A percentile compares a stretch with the other conserved stretches of the same genome.
phyloP scores from a whole-genome alignment of 2,113 vertebrate species.

The Hemiprocne comata region DNA sequence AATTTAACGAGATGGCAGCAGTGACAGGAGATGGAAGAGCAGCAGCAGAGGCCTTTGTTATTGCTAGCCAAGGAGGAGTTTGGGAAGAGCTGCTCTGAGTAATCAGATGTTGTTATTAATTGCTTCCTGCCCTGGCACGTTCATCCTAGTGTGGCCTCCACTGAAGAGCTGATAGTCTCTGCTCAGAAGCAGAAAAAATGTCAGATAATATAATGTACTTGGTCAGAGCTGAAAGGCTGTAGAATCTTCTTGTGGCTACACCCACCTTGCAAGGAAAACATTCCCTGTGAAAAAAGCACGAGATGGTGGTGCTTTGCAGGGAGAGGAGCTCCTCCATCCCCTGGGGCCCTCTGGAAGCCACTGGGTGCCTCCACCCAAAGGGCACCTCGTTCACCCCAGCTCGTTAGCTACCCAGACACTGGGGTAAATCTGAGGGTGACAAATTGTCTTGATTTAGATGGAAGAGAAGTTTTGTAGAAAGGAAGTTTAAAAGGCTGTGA shows the following conservation, averaged over 20 bases:
- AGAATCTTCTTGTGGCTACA: not conserved
- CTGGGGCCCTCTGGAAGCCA: rapidly evolving
- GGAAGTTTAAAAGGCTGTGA: not conserved
- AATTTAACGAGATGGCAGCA: not conserved
- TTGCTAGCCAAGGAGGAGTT: not conserved
- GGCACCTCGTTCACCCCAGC: not conserved
- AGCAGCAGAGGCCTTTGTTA: not conserved
- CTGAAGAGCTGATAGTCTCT: not conserved
- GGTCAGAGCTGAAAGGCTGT: not conserved
- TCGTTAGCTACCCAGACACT: not conserved
- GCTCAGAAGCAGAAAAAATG: not conserved
- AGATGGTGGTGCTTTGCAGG: rapidly evolving
- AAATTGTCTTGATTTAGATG: not conserved
- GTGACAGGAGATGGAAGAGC: not conserved
- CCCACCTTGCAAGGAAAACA: not conserved
- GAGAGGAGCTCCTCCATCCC: not conserved
- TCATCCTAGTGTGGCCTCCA: not conserved
- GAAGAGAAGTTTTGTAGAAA: not conserved
- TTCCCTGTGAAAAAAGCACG: not conserved
- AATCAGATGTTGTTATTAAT: constrained; percentile 3
- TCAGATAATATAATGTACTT: not conserved
- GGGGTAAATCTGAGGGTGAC: not conserved
- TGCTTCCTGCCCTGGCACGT: not conserved
- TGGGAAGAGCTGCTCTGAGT: not conserved
- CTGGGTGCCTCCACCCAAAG: not conserved